phyloP scores from a whole-genome alignment of 2,113 vertebrate species.

The Monopterus albus region DNA sequence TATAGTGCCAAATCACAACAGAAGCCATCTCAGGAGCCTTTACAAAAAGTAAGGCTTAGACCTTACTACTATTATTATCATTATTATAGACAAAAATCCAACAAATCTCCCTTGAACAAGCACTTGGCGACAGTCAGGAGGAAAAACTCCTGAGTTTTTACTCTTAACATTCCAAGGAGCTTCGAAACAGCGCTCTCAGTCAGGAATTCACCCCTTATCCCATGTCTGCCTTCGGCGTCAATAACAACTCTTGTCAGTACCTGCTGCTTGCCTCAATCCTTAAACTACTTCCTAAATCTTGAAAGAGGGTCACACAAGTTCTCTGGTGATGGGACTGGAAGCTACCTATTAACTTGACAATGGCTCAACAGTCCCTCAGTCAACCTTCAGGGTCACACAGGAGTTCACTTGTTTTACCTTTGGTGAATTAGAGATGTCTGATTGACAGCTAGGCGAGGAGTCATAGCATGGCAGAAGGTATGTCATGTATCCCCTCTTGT shows the following conservation, averaged over 20 bases:
- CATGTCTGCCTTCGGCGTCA: constrained; percentile 45
- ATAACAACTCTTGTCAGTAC: constrained; percentile 57
- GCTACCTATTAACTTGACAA: constrained; percentile 42
- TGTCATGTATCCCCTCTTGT: not conserved
- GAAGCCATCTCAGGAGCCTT: no score
- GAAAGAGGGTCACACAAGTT: constrained; percentile 28
- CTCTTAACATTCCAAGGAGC: constrained; percentile 49
- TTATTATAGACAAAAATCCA: no score
- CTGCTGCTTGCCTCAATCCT: constrained; percentile 42
- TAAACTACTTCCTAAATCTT: constrained; percentile 70
- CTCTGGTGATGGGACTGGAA: constrained; percentile 46
- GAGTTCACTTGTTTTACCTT: constrained; percentile 44
- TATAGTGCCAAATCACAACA: no score
- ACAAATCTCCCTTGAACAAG: no score
- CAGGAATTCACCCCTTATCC: constrained; percentile 50
- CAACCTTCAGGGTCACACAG: constrained; percentile 13
- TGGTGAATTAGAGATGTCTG: constrained; percentile 26
- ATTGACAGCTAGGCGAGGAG: constrained; percentile 21
- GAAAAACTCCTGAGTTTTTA: no score
- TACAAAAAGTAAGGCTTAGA: no score
- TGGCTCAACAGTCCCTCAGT: constrained; percentile 31
- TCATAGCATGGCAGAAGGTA: constrained; percentile 2
- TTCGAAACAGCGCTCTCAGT: constrained; percentile 42
- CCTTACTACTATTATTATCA: no score
- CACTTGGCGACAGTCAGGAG: no score